A percentile compares a stretch with the other conserved stretches of the same genome.
Evolutionary conservation across 2,113 vertebrate species (phyloP).

Genomic region (Hippopotamus amphibius): DNA sequence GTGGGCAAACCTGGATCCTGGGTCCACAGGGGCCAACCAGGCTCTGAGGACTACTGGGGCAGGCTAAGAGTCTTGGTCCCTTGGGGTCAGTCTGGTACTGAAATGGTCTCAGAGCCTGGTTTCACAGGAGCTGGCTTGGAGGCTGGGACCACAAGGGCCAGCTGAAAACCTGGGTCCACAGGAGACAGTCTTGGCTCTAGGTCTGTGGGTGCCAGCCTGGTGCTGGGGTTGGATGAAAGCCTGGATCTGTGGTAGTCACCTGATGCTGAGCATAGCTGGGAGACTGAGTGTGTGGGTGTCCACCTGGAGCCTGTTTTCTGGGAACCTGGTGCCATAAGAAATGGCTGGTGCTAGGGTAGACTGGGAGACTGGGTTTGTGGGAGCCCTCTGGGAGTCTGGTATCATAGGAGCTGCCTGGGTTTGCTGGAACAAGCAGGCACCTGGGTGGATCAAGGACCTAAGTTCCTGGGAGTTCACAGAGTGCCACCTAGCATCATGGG

Average conservation of each 20-base stretch:
- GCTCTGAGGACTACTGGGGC: background rate
- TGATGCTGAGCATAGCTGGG: background rate
- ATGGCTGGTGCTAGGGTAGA: background rate
- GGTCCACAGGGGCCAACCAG: background rate
- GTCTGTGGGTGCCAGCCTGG: background rate
- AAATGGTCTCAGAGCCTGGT: background rate
- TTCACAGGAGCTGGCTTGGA: background rate
- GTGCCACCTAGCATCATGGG: background rate
- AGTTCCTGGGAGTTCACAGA: background rate
- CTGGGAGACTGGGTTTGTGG: background rate
- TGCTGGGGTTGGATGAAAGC: background rate
- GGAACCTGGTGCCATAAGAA: background rate
- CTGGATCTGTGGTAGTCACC: background rate
- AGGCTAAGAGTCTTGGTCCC: background rate
- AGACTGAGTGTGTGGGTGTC: background rate
- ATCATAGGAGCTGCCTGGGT: background rate
- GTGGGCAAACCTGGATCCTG: background rate
- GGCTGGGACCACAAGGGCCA: background rate
- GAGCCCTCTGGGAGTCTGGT: background rate
- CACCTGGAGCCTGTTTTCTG: background rate
- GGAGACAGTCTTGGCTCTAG: background rate
- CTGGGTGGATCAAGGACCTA: background rate
- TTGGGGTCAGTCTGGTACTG: background rate
- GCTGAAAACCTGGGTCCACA: background rate
- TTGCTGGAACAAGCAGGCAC: background rate